Conservation (phyloP, 2,888 invertebrate species). For the Drosophila ezoana region DNA sequence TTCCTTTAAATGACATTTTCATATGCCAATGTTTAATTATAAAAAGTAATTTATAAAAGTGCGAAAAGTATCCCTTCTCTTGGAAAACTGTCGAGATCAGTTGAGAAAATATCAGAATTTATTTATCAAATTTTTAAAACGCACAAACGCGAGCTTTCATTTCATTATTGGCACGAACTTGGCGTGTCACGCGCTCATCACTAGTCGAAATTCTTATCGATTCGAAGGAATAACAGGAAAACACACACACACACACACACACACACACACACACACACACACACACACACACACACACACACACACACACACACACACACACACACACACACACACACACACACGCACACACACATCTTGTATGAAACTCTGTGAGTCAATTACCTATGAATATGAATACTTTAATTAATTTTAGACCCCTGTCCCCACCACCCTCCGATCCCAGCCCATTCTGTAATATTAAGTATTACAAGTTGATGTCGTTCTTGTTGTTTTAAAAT, state of each 20-base stretch:
- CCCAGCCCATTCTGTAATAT: conserved; percentile 24
- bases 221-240: neutral
- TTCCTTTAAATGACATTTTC: too few species aligned
- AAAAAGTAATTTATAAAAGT: too few species aligned
- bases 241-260: neutral
- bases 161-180: too few species aligned
- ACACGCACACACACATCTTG: conserved; percentile 13
- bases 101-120: too few species aligned
- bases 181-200: too few species aligned
- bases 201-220: neutral
- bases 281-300: conserved; percentile 1
- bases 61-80: too few species aligned
- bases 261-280: conserved; percentile 10
- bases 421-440: neutral
- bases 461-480: conserved; percentile 55
- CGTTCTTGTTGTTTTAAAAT: conserved; percentile 67
- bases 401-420: conserved; percentile 54
- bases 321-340: conserved; percentile 5
- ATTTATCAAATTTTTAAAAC: too few species aligned
- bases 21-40: too few species aligned
- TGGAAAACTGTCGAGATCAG: too few species aligned
- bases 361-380: conserved; percentile 73
- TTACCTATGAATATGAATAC: conserved; percentile 72
- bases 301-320: neutral
- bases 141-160: too few species aligned